phyloP scores from a whole-genome alignment of 2,113 vertebrate genomes.

The Anthoscopus minutus region DNA sequence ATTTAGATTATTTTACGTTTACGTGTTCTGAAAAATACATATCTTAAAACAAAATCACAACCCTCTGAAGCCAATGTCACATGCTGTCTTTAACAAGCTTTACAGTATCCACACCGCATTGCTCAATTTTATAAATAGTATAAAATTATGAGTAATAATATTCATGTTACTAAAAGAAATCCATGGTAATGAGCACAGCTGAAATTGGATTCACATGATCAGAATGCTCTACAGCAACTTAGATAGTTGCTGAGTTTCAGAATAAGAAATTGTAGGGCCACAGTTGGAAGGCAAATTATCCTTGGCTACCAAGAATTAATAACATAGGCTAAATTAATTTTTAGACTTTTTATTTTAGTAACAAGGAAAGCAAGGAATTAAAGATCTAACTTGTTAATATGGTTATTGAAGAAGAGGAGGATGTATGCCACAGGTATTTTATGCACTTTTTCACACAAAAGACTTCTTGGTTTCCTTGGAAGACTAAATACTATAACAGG shows the following conservation, averaged over 20 bases:
- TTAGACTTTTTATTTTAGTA: background rate
- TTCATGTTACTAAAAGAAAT: slow-evolving; percentile 25
- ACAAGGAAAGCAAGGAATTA: background rate
- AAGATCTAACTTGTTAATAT: background rate
- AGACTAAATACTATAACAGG: background rate
- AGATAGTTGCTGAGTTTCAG: background rate
- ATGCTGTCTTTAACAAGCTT: background rate
- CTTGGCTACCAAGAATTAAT: background rate
- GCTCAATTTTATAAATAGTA: slow-evolving; percentile 9
- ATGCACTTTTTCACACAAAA: background rate
- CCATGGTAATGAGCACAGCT: slow-evolving; percentile 20
- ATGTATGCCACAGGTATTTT: background rate
- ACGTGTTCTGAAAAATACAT: background rate
- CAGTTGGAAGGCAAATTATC: background rate
- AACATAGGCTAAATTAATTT: background rate
- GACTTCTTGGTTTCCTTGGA: background rate
- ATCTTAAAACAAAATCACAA: background rate
- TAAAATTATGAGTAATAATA: slow-evolving; percentile 27
- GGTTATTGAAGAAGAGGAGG: background rate
- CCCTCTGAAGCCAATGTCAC: background rate
- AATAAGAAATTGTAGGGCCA: background rate
- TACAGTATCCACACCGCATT: background rate
- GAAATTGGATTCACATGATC: slow-evolving; percentile 27
- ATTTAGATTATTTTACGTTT: background rate
- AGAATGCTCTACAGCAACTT: background rate